Evolutionary conservation across 64 coral and sea anemone genomes (phyloP), one percentile per base, ranked within the genome.

Genomic region (Porites australiensis): DNA sequence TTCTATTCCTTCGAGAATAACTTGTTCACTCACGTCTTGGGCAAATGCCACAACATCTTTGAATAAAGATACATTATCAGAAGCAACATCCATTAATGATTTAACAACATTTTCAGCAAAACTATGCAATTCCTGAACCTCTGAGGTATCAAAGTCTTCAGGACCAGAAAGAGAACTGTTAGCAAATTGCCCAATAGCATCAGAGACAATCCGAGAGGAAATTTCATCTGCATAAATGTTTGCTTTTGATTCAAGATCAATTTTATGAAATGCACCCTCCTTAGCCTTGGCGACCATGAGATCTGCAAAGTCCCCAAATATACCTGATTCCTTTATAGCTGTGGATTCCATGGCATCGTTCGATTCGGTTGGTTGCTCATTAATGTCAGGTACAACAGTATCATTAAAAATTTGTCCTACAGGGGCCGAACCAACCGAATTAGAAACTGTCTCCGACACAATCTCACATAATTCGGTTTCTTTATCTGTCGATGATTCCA

Each of bases 51-150:
- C 85, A 93, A 93, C 74, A 87, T 86, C 64, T 15, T 87, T 23
- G 19, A 83, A 16, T 4, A 68, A 22, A 16, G 63, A 50, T 4
- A 84, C 45, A 18, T 84, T 84, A 6, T 44, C 83, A 58, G 91
- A n/a, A 14, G 91, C 83, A 70, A n/a, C 71, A 14, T 60, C 62
- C 52, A 86, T 87, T 16, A 93, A 77, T 76, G 62, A 87, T 62
- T 93, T 50, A 18, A 76, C 50, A 48, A 93, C 75, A 79, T 67
- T 87, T 77, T 75, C 83, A 18, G 82, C 91, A 87, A 93, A 93
- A 70, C 69, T 87, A 44, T 93, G 83, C 77, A 93, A 77, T 70
- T 23, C 51, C 78, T 74, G 67, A 48, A 61, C 48, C 55, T 87
- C 50, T 62, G 51, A 14, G 11, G 85, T 50, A 6, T 61, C 74